phyloP scores from a whole-genome alignment of 2,888 invertebrate species.

The Helleia helle region DNA sequence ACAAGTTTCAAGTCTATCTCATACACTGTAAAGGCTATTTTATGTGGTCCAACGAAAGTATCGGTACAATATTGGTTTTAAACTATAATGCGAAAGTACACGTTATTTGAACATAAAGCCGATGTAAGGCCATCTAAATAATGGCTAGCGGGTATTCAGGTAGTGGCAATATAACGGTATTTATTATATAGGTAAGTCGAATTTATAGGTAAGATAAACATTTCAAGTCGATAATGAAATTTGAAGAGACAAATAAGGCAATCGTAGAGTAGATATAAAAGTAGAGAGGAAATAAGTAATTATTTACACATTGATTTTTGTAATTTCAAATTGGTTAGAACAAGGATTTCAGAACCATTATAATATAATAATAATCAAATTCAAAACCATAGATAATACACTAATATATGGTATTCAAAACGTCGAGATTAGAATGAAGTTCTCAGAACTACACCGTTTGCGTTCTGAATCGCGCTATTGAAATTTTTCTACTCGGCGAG shows the following conservation, averaged over 20 bases:
- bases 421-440: too few relatives aligned
- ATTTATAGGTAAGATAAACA: not conserved
- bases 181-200: not conserved
- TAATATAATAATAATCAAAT: too few relatives aligned
- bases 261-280: too few relatives aligned
- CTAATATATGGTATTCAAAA: too few relatives aligned
- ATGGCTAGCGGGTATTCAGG: not conserved
- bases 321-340: too few relatives aligned
- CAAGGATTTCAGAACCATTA: too few relatives aligned
- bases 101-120: conserved; percentile 5
- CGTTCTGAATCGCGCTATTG: conserved; percentile 11
- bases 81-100: conserved; percentile 2
- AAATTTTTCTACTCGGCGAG: not conserved
- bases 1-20: not conserved
- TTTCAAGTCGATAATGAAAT: not conserved
- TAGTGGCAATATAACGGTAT: conserved; percentile 3
- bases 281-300: too few relatives aligned
- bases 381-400: too few relatives aligned
- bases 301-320: too few relatives aligned
- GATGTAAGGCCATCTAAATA: conserved; percentile 3
- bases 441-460: too few relatives aligned
- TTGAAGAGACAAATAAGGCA: too few relatives aligned
- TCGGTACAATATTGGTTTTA: not conserved
- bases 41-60: not conserved
- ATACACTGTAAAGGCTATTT: not conserved